Percentiles rank a stretch among this genome's conserved stretches.
Conservation (phyloP, 2,888 invertebrate genomes). For the Sepioteuthis lessoniana region DNA sequence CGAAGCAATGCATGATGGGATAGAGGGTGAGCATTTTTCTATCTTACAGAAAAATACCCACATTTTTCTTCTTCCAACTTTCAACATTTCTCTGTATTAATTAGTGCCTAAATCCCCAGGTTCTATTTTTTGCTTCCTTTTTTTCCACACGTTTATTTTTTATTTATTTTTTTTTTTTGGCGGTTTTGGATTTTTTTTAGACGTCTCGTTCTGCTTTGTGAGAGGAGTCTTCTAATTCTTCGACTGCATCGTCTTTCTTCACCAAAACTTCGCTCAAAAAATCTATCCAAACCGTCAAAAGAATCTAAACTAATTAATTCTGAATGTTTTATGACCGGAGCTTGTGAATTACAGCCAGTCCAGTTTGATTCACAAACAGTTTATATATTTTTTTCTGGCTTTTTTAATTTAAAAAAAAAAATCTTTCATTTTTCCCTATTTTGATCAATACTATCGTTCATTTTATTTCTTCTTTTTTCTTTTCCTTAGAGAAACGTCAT, state of each 20-base stretch:
- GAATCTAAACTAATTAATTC: conserved; percentile 5
- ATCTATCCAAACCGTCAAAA: not conserved
- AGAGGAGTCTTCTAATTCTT: not conserved
- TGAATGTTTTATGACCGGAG: not conserved
- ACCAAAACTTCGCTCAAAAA: not conserved
- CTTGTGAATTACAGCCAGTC: not conserved
- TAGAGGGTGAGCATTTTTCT: not conserved
- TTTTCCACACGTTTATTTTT: too few species aligned
- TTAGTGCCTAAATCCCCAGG: not conserved
- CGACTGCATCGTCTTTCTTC: not conserved
- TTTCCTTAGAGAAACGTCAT: too few species aligned
- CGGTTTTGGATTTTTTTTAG: not conserved
- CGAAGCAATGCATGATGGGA: not conserved
- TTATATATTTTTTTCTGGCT: too few species aligned
- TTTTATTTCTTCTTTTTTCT: too few species aligned
- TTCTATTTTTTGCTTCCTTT: not conserved
- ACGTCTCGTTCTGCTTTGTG: not conserved
- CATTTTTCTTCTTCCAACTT: not conserved
- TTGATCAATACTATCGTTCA: too few species aligned
- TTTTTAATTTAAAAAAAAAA: too few species aligned
- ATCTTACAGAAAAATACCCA: not conserved
- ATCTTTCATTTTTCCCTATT: too few species aligned
- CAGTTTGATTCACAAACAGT: not conserved
- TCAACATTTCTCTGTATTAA: not conserved
- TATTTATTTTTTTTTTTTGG: not conserved